Evolutionary conservation across 2,113 vertebrate species (phyloP).

Genomic region (Ivindomyrus marchei): DNA sequence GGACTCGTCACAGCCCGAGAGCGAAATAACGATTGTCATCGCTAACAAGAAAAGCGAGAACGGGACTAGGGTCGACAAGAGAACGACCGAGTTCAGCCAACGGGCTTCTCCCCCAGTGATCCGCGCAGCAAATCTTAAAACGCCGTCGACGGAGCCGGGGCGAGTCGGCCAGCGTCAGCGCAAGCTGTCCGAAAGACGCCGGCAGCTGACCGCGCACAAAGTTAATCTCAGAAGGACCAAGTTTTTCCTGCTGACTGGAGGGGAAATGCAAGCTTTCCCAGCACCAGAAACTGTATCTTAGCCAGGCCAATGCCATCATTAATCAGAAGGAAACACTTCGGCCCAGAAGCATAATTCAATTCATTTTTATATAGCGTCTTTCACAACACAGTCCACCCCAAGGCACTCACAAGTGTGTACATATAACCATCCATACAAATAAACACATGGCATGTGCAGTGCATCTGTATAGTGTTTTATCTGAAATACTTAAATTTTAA

Average conservation of each 20-base stretch:
- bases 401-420: not conserved
- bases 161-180: conserved; percentile 7
- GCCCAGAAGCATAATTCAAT: not conserved
- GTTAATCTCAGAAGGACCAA: conserved; percentile 13
- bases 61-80: not conserved
- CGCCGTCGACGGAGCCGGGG: not conserved
- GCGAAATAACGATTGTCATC: conserved; percentile 5
- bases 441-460: not conserved
- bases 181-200: conserved; percentile 8
- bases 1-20: not conserved
- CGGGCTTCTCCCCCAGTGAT: not conserved
- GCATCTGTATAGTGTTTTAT: not conserved
- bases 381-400: not conserved
- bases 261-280: not conserved
- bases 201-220: conserved; percentile 9
- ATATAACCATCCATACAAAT: not conserved
- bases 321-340: not conserved
- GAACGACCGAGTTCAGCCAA: not conserved
- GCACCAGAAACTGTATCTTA: not conserved
- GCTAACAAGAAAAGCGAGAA: conserved; percentile 1
- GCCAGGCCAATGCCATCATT: not conserved
- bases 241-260: not conserved
- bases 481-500: not conserved
- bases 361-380: not conserved
- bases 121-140: not conserved